Base-by-base conservation (phyloP, 2,113 vertebrate species). In the Miniopterus natalensis region DNA sequence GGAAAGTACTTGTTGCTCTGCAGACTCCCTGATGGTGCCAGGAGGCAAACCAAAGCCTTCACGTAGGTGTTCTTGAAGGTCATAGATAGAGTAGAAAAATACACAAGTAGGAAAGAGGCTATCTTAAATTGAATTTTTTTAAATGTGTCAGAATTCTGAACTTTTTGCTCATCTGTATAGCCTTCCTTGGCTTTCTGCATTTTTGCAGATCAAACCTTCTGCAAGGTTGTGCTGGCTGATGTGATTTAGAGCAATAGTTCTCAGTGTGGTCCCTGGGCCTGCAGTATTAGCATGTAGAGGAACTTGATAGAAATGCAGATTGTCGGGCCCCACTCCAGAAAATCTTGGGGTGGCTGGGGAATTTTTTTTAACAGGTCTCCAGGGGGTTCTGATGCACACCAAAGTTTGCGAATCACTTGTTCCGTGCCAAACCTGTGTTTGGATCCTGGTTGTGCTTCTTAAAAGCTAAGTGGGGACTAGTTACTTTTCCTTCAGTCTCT, bases 51-150 rank as follows among this genome's bases (percentile, higher is more conserved):
- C 4, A 10, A 84, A 81, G 29, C n/a, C 55, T 17, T 36, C 36
- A 36, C 36, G 45, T 65, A 11, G 75, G 36, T 15, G 59, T 63
- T 88, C 51, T 42, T 42, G 53, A 80, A 84, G 77, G n/a, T 2
- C 27, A 14, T 68, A 8, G 45, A 57, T 63, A 77, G 63, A 92
- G 70, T 49, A 83, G 53, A 85, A 83, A 88, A 78, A 78, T 79
- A 68, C 5, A 25, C 17, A 71, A 42, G 31, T 73, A 68, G 8
- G 63, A 57, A 88, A 97, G 88, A 73, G 5, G 23, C 1, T 85
- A 88, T 95, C 87, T 95, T 20, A 71, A 75, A 20, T 17, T 63
- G 83, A 94, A 65, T 91, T 91, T 92, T 59, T 8, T 59, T 73
- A 92, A 92, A 61, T 14, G 8, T 45, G 21, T 93, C 36, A 78